Evolutionary conservation across 2,113 vertebrate species (phyloP), one percentile per base, ranked within the genome.

Genomic region (Taxidea taxus): DNA sequence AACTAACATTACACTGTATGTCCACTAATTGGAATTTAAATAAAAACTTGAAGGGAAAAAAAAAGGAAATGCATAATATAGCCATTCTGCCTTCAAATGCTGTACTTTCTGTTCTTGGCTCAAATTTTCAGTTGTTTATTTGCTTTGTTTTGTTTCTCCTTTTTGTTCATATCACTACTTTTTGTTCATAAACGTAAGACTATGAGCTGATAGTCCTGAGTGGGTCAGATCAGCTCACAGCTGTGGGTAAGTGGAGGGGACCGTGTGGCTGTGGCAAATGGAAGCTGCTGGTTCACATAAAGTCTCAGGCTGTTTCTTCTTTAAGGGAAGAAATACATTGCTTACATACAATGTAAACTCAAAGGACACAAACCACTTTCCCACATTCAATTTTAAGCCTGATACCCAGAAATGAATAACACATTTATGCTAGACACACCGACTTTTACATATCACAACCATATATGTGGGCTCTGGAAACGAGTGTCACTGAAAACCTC

Each of bases 151-250:
- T 25, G 34, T 83, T 94, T 97, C 91, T 44, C 93, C 74, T 86
- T 95, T 98, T 97, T 97, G 72, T 97, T 96, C 89, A 97, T 72
- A 68, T 97, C 92, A 80, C 51, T 97, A 34, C 44, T 68, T 98
- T 98, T 97, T 77, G 95, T 85, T 90, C 95, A 90, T 95, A 97
- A 97, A 95, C 44, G 27, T 96, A 0, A 88, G 90, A 98, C 95
- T 89, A 95, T 39, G 62, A 91, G 49, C 56, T 23, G 49, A 96
- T 91, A 62, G 86, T 64, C 90, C 66, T 68, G 80, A 90, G 92
- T 2, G 3, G 78, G 62, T 54, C 75, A 95, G 74, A 87, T 21
- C 37, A 86, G 18, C 29, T 66, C 94, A 87, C 39, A 74, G 10
- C 6, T 49, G 56, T 4, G 82, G 94, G 90, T 93, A 96, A 94